Evolutionary conservation across 2,888 invertebrate species (phyloP), one percentile per base, ranked within the genome.

Genomic region (Hylaea fasciaria): DNA sequence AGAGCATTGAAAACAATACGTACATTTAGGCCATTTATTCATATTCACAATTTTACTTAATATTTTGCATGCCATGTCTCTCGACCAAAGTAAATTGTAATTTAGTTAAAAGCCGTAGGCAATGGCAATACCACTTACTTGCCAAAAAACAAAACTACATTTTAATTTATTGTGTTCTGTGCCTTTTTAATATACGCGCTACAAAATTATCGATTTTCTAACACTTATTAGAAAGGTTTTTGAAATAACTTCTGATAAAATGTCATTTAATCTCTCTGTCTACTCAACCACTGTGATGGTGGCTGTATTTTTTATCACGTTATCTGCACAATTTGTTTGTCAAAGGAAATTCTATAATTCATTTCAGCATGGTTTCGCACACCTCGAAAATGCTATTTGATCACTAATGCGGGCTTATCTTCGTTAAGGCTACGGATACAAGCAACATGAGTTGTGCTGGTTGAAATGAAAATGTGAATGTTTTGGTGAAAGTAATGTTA

Each of bases 61-160:
- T 57, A 39, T 16, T 35, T 52, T 40, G 35, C 52, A 52, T 52
- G 43, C 28, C 47, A 47, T 58, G 43, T 58, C 16, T 47, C 9
- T 41, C 43, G 17, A 39, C 13, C 8, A 41, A 8, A 40, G 46
- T 17, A 28, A 54, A 54, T 54, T 50, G 49, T 60, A 54, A 50
- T 60, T 50, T 60, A 50, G 22, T 60, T 54, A 50, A 60, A 59
- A 59, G 58, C 32, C 14, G 12, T 44, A 12, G 47, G 13, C 47
- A 48, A 37, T 13, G 29, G 35, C 22, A 39, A 50, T 45, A n/a
- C 28, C 41, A 43, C 47, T 48, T 29, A 53, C 35, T n/a, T 50
- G 5, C 22, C 0, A 9, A 22, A 12, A 12, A 49, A n/a, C n/a
- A n/a, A 22, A 39, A 17, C 32, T 35, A n/a, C 9, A 9, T 9